These are phyloP conservation scores for Carpatolechia fugitivella DNA, from an alignment of 2,888 invertebrate genomes.

Conservation along the genomic window DNA sequence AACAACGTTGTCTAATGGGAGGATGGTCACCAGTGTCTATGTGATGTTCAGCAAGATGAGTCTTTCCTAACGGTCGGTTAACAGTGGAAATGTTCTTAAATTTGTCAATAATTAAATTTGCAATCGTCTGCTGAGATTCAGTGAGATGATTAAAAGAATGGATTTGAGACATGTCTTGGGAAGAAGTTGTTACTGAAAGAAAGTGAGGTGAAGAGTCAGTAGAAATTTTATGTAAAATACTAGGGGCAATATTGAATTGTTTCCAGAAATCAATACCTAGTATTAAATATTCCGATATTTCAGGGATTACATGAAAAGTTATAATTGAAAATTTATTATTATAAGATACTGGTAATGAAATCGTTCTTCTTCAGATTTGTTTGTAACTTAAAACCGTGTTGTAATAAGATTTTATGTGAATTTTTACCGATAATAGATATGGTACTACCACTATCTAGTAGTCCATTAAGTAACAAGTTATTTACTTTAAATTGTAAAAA, in stretches of 20 bases:
- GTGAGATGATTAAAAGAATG: neutral
- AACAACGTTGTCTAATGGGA: slow-evolving; percentile 25
- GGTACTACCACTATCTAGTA: neutral
- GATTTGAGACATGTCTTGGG: too few species aligned
- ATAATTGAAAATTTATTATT: too few species aligned
- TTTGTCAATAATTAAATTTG: neutral
- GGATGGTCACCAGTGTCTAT: slow-evolving; percentile 16
- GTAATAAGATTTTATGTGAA: neutral
- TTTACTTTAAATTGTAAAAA: neutral
- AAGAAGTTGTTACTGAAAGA: too few species aligned
- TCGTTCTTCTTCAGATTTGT: neutral
- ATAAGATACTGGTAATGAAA: neutral
- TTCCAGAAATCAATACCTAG: too few species aligned
- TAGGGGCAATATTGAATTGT: too few species aligned
- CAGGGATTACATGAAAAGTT: too few species aligned
- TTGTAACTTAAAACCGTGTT: neutral
- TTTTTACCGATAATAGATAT: neutral
- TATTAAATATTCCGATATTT: too few species aligned
- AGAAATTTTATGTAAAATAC: too few species aligned
- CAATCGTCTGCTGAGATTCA: neutral
- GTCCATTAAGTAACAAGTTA: neutral
- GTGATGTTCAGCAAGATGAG: neutral
- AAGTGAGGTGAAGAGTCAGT: too few species aligned
- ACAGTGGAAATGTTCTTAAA: slow-evolving; percentile 1
- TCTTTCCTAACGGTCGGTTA: neutral